Percentiles rank a stretch among this genome's conserved stretches.
Evolutionary conservation across 2,888 invertebrate genomes (phyloP).

Genomic region (Lycocerus yunnanus): DNA sequence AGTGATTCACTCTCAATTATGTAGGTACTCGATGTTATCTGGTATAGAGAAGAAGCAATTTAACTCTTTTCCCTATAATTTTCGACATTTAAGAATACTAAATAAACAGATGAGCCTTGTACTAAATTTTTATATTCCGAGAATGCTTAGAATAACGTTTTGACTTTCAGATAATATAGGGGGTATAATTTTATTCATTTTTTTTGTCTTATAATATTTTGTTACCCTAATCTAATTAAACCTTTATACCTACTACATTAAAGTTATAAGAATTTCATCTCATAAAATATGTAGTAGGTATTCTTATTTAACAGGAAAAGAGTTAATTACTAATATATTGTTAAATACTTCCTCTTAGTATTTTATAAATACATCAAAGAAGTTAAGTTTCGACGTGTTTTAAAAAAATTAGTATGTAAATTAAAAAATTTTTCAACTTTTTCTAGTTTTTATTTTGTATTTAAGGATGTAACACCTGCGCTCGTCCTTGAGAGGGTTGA

Average conservation of each 20-base stretch:
- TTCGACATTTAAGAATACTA: neutral
- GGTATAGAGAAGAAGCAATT: neutral
- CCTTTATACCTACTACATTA: neutral
- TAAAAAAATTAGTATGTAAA: constrained; percentile 52
- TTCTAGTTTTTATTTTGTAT: constrained; percentile 31
- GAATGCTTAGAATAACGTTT: neutral
- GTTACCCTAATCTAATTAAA: neutral
- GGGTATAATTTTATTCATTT: neutral
- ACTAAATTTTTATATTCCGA: neutral
- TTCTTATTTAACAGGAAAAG: neutral
- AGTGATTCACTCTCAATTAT: neutral
- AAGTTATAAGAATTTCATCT: no score
- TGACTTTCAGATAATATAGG: neutral
- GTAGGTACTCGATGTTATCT: neutral
- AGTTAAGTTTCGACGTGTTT: constrained; percentile 29
- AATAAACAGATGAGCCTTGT: neutral
- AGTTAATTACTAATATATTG: neutral
- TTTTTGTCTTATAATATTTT: neutral
- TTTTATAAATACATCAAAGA: constrained; percentile 18
- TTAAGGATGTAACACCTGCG: constrained; percentile 37
- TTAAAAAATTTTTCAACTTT: constrained; percentile 42
- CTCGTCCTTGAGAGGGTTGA: constrained; percentile 41
- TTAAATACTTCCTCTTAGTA: neutral
- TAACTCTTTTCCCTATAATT: neutral
- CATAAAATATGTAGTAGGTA: no score